phyloP scores from a whole-genome alignment of 2,797 vertebrate species.

The Centropyge bicolor region DNA sequence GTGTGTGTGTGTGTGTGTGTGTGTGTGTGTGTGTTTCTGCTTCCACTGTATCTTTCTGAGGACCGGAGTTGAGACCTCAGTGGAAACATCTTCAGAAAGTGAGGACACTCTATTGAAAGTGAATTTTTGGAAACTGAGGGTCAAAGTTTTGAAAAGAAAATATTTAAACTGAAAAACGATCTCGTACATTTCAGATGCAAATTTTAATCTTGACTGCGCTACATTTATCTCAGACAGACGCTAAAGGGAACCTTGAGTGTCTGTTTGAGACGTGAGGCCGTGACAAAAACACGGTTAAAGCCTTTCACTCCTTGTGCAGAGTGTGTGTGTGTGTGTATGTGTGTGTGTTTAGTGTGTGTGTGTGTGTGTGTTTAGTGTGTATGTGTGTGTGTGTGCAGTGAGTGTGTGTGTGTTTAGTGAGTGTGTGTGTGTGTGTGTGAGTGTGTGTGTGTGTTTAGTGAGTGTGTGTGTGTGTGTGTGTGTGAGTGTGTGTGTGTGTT shows the following conservation, averaged over 20 bases:
- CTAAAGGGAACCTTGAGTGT: too few relatives aligned
- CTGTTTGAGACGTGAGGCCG: too few relatives aligned
- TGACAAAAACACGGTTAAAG: not conserved
- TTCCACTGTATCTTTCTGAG: not conserved
- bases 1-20: conserved; percentile 33
- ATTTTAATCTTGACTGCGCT: too few relatives aligned
- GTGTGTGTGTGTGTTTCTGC: not conserved
- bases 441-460: too few relatives aligned
- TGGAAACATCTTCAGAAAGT: not conserved
- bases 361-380: not conserved
- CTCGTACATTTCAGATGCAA: too few relatives aligned
- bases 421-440: not conserved
- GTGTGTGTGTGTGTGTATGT: not conserved
- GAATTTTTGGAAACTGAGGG: not conserved
- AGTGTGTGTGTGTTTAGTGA: not conserved
- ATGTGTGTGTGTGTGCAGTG: not conserved
- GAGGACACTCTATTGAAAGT: not conserved
- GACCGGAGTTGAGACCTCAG: not conserved
- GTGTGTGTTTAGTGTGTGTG: not conserved
- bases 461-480: not conserved
- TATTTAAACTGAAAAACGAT: too few relatives aligned
- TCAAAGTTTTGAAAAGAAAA: not conserved
- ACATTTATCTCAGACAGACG: too few relatives aligned
- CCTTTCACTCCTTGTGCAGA: not conserved
- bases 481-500: too few relatives aligned